Conservation (phyloP, 2,888 invertebrate genomes). For the Drosophila putrida region DNA sequence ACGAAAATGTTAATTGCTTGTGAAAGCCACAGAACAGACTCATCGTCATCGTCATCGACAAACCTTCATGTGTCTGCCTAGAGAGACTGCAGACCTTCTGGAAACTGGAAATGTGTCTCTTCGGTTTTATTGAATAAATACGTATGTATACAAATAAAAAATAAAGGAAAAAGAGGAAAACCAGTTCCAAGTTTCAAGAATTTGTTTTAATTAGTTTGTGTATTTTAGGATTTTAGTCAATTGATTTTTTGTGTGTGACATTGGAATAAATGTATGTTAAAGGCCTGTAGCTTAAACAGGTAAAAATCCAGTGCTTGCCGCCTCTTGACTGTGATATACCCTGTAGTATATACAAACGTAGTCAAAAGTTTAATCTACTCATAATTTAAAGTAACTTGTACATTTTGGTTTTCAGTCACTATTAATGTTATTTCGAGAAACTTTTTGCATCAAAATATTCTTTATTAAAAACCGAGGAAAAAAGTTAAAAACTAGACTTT, state of each 20-base stretch:
- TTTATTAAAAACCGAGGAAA: too few species aligned
- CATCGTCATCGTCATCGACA: slow-evolving; percentile 2
- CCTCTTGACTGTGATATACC: too few species aligned
- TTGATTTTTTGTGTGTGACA: slow-evolving; percentile 20
- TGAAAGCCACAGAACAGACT: slow-evolving; percentile 23
- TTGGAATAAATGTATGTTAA: slow-evolving; percentile 8
- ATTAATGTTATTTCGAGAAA: too few species aligned
- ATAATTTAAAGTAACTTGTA: too few species aligned
- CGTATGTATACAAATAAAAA: not conserved
- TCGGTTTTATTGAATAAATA: slow-evolving; percentile 28
- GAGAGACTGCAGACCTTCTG: not conserved
- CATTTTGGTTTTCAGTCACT: too few species aligned
- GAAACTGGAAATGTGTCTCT: slow-evolving; percentile 13
- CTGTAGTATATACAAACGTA: too few species aligned
- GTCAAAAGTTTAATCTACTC: too few species aligned
- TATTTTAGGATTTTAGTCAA: slow-evolving; percentile 29
- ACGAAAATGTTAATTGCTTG: slow-evolving; percentile 54
- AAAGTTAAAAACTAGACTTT: too few species aligned
- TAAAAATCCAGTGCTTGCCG: not conserved
- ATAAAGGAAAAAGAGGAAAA: slow-evolving; percentile 22
- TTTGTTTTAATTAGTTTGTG: slow-evolving; percentile 45
- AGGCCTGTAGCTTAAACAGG: slow-evolving; percentile 7
- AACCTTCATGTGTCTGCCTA: slow-evolving; percentile 2
- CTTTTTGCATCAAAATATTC: too few species aligned
- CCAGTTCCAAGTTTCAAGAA: slow-evolving; percentile 43